Conservation (phyloP, 2,797 vertebrate genomes). For the Pantherophis alleghaniensis region DNA sequence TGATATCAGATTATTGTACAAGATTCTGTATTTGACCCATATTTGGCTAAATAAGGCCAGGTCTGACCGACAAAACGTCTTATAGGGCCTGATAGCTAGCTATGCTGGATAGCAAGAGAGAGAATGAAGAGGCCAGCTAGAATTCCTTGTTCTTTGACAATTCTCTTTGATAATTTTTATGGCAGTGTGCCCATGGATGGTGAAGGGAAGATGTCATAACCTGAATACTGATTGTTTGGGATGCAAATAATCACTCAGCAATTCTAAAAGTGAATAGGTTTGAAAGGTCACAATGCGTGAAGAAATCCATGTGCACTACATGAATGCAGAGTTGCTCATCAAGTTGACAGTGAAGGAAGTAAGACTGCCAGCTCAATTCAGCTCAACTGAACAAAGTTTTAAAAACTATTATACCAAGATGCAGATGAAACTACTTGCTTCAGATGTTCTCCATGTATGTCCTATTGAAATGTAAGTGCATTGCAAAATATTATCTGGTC, state of each 20-base stretch:
- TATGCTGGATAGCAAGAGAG: not conserved
- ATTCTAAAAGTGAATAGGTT: constrained; percentile 24
- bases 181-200: not conserved
- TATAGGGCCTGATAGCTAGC: not conserved
- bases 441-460: not conserved
- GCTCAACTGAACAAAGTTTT: not conserved
- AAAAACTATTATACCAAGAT: not conserved
- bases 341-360: constrained; percentile 14
- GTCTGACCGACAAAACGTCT: not conserved
- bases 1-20: constrained; percentile 23
- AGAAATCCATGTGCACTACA: not conserved
- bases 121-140: not conserved
- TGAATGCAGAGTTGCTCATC: constrained; percentile 12
- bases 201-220: not conserved
- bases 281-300: constrained; percentile 23
- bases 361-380: not conserved
- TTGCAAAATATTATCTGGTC: not conserved
- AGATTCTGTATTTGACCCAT: constrained; percentile 26
- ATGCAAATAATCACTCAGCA: constrained; percentile 11
- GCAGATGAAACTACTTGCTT: not conserved
- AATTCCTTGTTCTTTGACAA: constrained; percentile 5
- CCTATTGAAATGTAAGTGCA: not conserved
- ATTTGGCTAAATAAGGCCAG: constrained; percentile 37
- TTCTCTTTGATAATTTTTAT: not conserved
- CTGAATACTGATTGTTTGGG: not conserved